Evolutionary conservation across 1,140 invertebrate genomes (phyloP), one percentile per base, ranked within the genome.

Genomic region (Globodera ellingtonae): DNA sequence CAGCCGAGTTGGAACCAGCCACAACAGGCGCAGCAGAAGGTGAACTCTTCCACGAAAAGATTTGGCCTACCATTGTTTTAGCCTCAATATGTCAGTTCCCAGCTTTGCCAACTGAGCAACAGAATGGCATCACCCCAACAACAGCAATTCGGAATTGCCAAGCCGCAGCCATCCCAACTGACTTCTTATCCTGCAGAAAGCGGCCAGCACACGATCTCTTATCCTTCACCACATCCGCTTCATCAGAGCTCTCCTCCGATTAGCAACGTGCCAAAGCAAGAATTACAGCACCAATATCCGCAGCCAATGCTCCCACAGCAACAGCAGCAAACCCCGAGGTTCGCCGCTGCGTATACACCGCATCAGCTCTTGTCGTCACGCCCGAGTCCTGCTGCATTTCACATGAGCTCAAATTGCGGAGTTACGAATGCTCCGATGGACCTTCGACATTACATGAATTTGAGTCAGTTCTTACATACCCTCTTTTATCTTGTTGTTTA

Each of bases 71-170:
- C 50, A 52, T 0, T 9, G 50, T 15, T 70, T 70, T 15, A 70
- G 67, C 9, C 67, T 9, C 67, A 70, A 70, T 70, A 70, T 18
- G 46, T 65, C 59, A 65, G 59, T 65, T 13, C 59, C 13, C 59
- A 13, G 13, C 13, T 21, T 15, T 15, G 46, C 18, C 24, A 44
- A 18, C 24, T 10, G 24, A 35, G 24, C 13, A 13, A 1, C 67
- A 35, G 5, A 44, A 70, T 70, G 21, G n/a, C 35, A 8, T 35
- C 67, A 6, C 67, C 67, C 0, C 9, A 70, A 47, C 67, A 70
- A 18, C 67, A 70, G 24, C 67, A 70, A 70, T 70, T 35, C 18
- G 21, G n/a, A 18, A 35, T 70, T 70, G 24, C 67, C 10, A 70
- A 70, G 67, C n/a, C 24, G 6, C 24, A 8, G 21, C 67, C 7